Evolutionary conservation across 2,888 invertebrate species (phyloP), one percentile per base, ranked within the genome.

Genomic region (Leptopilina myrica): DNA sequence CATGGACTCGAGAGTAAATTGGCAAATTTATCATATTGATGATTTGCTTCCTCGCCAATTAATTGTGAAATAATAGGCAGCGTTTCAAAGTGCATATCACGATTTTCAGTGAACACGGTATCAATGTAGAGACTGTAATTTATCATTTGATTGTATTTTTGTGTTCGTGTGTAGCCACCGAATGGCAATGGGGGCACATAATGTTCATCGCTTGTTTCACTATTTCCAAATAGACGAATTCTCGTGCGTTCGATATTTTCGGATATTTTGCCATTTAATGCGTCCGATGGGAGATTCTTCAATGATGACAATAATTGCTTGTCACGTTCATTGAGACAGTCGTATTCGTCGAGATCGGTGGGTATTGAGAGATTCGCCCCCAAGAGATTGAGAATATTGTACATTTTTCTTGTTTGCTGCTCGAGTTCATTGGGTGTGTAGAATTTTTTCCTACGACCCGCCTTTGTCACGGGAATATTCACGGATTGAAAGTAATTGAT

Each of bases 371-470:
- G 81, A 66, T 89, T 82, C 0, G 87, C 88, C 85, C 87, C 82
- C 1, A 92, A 76, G 8, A 77, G 46, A 78, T 92, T 87, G 20
- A 92, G 90, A 76, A 91, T 88, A 56, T 89, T 86, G 81, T 92
- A 92, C 40, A 94, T 87, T 66, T 90, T 91, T 79, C 91, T 90
- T 40, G 93, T 87, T 2, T 92, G 91, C 65, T 86, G 86, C 43
- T 89, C 86, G n/a, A 93, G 87, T 81, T 92, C 89, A 9, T 89
- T 84, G 0, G 85, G 75, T 1, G 87, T 86, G 77, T 90, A 89
- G 12, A 66, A 79, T 33, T 81, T 82, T 2, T 43, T 69, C 11
- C 12, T 12, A 0, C 43, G 43, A 9, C 56, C 49, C 1, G 76
- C 15, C 40, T 49, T 62, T 9, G 8, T 11, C 0, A 14, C 3